A percentile compares a stretch with the other conserved stretches of the same genome.
These are phyloP conservation scores for Spinibarbus caldwelli DNA, from an alignment of 2,797 vertebrate genomes.

Conservation along the genomic window DNA sequence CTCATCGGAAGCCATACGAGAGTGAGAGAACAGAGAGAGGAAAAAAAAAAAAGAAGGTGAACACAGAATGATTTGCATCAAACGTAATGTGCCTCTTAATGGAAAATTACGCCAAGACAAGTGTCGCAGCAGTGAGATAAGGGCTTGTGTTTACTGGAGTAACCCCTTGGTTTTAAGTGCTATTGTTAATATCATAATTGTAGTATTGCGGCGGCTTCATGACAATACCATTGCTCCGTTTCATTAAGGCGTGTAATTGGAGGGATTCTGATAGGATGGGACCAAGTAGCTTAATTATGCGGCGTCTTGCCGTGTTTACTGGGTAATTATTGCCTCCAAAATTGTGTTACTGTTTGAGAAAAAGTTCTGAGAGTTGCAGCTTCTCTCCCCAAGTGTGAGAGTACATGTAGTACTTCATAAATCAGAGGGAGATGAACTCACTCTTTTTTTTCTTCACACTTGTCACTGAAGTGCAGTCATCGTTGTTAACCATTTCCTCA, in stretches of 20 bases:
- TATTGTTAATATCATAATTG: conserved; percentile 85
- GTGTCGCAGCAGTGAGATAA: conserved; percentile 79
- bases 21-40: conserved; percentile 55
- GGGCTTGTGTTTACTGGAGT: conserved; percentile 80
- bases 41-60: conserved; percentile 54
- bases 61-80: conserved; percentile 77
- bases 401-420: conserved; percentile 65
- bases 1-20: conserved; percentile 60
- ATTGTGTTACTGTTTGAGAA: conserved; percentile 77
- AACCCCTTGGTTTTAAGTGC: conserved; percentile 85
- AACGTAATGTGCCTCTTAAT: conserved; percentile 75
- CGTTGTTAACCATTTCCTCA: conserved; percentile 59
- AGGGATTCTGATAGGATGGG: conserved; percentile 86
- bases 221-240: conserved; percentile 80
- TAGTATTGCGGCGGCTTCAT: conserved; percentile 79
- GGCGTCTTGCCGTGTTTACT: conserved; percentile 78
- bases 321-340: conserved; percentile 83
- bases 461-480: conserved; percentile 65
- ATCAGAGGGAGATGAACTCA: conserved; percentile 66
- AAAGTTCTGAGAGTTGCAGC: conserved; percentile 76
- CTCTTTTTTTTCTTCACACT: conserved; percentile 63
- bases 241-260: conserved; percentile 88
- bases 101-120: conserved; percentile 76
- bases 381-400: conserved; percentile 66
- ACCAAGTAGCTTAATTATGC: conserved; percentile 85